Base-by-base conservation (phyloP, 2,888 invertebrate species). In the Cremastobaeus sp. region DNA sequence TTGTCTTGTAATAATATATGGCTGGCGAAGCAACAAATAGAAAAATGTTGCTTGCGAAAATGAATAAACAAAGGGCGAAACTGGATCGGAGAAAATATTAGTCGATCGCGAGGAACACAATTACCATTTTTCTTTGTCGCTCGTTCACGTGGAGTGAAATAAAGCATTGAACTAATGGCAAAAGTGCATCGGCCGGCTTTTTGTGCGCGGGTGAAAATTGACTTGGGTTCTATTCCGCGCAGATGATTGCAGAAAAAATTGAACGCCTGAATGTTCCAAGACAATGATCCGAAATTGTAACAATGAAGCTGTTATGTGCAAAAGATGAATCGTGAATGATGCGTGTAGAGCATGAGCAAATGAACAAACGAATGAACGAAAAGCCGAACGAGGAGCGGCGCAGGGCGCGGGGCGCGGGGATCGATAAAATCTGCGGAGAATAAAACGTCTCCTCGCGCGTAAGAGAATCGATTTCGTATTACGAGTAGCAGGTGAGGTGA, bases 381-480 rank as follows among this genome's bases (percentile, higher is more conserved):
- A 32, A 18, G 59, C 43, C 64, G 64, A 66, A 48, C 54, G 62
- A 48, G n/a, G n/a, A n/a, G 11, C n/a, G 32, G 32, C 9, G 15
- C 41, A 30, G 34, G 28, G 41, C 6, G 47, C n/a, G 32, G 21
- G 15, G n/a, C 8, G 45, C 25, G 43, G 54, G 30, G 69, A 70
- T 74, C 74, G 77, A 77, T 78, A 76, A 73, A 77, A 68, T 68
- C 74, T 62, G 74, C 74, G 74, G 68, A 60, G 62, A 76, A 72
- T 66, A 73, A 76, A 76, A 76, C 68, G 76, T 77, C 74, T 74
- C 70, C 43, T 65, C 70, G 66, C 65, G 74, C 74, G 74, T 62
- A 55, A 52, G 70, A 52, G 62, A 77, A 78, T 78, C 78, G 76
- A 78, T 78, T 70, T 68, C 57, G 65, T 37, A 65, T 74, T 66